A percentile compares a stretch with the other conserved stretches of the same genome.
phyloP scores from a whole-genome alignment of 2,797 vertebrate species.

The Danio choprae region DNA sequence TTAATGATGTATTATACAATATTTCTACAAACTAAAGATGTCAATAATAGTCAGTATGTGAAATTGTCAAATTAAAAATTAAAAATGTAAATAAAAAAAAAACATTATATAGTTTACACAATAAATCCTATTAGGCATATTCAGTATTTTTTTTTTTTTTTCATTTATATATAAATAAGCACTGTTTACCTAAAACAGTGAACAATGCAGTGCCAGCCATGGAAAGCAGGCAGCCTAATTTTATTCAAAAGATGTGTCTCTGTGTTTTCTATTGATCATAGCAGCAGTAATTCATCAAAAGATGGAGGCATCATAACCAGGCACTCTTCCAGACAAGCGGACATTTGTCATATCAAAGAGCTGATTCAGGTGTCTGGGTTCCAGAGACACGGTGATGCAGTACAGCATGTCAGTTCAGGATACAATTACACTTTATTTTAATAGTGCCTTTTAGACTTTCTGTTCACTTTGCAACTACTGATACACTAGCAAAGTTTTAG shows the following conservation, averaged over 20 bases:
- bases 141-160: background rate
- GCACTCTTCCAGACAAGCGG: background rate
- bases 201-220: background rate
- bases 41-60: too few relatives aligned
- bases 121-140: too few relatives aligned
- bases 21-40: too few relatives aligned
- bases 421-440: too few relatives aligned
- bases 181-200: background rate
- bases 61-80: too few relatives aligned
- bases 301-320: background rate
- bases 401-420: background rate
- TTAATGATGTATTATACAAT: too few relatives aligned
- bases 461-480: too few relatives aligned
- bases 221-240: slow-evolving; percentile 15
- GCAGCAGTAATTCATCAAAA: slow-evolving; percentile 14
- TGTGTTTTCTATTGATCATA: slow-evolving; percentile 7
- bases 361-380: slow-evolving; percentile 8
- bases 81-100: too few relatives aligned
- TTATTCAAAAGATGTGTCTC: slow-evolving; percentile 16
- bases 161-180: background rate
- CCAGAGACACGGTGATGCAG: background rate
- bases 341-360: slow-evolving; percentile 18
- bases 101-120: too few relatives aligned
- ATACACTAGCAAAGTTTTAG: too few relatives aligned
- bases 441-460: too few relatives aligned